Percentiles rank a stretch among this genome's conserved stretches.
Evolutionary conservation across 2,888 invertebrate species (phyloP).

Genomic region (Anoncus sp.): DNA sequence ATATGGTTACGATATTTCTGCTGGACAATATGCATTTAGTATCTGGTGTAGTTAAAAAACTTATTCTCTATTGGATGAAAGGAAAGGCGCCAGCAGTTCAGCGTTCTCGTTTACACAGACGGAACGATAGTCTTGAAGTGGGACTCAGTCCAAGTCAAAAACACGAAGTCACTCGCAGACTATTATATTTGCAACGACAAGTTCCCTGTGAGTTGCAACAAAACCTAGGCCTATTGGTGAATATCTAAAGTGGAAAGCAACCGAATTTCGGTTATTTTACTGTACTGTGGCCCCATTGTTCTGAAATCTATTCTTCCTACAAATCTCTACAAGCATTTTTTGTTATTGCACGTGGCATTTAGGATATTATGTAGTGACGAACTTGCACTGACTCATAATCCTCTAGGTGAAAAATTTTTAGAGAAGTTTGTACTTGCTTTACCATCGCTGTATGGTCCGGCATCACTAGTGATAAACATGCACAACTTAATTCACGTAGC

Average conservation of each 20-base stretch:
- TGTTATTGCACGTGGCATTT: slow-evolving; percentile 37
- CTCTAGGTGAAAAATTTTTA: slow-evolving; percentile 38
- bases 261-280: slow-evolving; percentile 33
- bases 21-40: no score
- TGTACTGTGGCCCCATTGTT: slow-evolving; percentile 50
- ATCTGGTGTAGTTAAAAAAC: no score
- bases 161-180: slow-evolving; percentile 2
- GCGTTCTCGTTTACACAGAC: no score
- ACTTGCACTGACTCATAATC: slow-evolving; percentile 12
- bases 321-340: slow-evolving; percentile 39
- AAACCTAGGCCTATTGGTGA: slow-evolving; percentile 30
- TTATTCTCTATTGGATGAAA: neutral
- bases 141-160: neutral
- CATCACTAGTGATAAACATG: slow-evolving; percentile 47
- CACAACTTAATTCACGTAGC: slow-evolving; percentile 53
- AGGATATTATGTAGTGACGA: slow-evolving; percentile 42
- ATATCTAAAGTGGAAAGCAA: slow-evolving; percentile 49
- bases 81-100: no score
- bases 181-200: neutral
- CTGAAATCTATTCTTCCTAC: slow-evolving; percentile 34
- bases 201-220: slow-evolving; percentile 12
- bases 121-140: no score
- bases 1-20: no score
- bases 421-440: slow-evolving; percentile 20
- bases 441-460: slow-evolving; percentile 47